Conservation (phyloP, 2,113 vertebrate species). For the Proteles cristata region DNA sequence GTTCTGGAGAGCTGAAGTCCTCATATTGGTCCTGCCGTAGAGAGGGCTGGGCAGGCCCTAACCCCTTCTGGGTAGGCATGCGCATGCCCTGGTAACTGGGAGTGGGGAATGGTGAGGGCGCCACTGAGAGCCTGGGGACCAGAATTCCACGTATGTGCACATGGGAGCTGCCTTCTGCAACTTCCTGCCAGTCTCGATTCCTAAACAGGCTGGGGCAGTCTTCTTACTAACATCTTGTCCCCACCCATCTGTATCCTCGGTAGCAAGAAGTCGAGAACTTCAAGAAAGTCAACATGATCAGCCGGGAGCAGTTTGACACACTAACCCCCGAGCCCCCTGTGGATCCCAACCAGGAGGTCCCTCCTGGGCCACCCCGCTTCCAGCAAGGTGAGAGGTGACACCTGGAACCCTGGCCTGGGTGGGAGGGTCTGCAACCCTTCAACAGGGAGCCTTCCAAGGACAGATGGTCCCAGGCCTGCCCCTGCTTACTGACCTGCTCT, state of each 20-base stretch:
- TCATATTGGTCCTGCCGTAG: background rate
- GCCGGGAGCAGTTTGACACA: constrained; percentile 96
- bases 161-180: background rate
- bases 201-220: constrained; percentile 15
- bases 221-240: background rate
- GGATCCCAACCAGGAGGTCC: constrained; percentile 98
- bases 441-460: too few species aligned
- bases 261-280: constrained; percentile 99
- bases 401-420: background rate
- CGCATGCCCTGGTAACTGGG: background rate
- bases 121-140: background rate
- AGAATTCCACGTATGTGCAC: background rate
- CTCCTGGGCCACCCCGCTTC: constrained; percentile 95
- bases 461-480: background rate
- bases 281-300: constrained; percentile 99
- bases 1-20: background rate
- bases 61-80: background rate
- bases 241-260: constrained; percentile 59
- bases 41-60: background rate
- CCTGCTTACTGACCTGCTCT: background rate
- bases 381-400: constrained; percentile 90
- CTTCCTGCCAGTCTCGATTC: constrained; percentile 58
- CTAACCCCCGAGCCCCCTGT: constrained; percentile 98
- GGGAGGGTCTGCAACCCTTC: background rate
- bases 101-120: background rate